Conservation (phyloP, 2,888 invertebrate species). For the Rhagonycha fulva region DNA sequence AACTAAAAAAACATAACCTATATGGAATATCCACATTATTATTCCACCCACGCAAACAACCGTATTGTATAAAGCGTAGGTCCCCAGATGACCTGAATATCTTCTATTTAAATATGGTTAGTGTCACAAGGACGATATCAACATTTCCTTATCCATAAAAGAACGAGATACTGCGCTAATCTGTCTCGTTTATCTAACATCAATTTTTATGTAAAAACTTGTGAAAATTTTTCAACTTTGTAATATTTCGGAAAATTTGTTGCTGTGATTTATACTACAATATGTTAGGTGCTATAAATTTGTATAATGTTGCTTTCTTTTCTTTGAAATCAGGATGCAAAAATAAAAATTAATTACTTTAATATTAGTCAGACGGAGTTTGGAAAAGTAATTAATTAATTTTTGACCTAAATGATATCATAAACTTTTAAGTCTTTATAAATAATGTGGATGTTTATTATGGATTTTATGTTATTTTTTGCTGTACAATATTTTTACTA, state of each 20-base stretch:
- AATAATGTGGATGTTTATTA: too few relatives aligned
- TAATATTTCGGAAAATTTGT: neutral
- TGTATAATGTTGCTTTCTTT: neutral
- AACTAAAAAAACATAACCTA: neutral
- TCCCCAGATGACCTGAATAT: slow-evolving; percentile 16
- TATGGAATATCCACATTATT: slow-evolving; percentile 10
- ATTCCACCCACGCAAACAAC: slow-evolving; percentile 19
- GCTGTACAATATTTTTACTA: too few relatives aligned
- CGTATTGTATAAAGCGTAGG: slow-evolving; percentile 10
- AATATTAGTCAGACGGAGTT: neutral
- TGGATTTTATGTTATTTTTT: too few relatives aligned
- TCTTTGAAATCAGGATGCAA: neutral
- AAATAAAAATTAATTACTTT: neutral
- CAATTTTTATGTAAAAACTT: neutral
- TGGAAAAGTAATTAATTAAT: neutral
- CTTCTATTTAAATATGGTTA: slow-evolving; percentile 10
- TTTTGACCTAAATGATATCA: neutral
- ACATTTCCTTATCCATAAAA: neutral
- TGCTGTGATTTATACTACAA: neutral
- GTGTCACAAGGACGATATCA: slow-evolving; percentile 15
- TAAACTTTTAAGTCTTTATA: neutral
- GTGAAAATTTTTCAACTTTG: neutral
- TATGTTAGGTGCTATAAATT: neutral
- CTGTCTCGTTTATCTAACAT: neutral
- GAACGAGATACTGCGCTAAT: neutral